Base-by-base conservation (phyloP, 2,113 vertebrate species). In the Mola mola region DNA sequence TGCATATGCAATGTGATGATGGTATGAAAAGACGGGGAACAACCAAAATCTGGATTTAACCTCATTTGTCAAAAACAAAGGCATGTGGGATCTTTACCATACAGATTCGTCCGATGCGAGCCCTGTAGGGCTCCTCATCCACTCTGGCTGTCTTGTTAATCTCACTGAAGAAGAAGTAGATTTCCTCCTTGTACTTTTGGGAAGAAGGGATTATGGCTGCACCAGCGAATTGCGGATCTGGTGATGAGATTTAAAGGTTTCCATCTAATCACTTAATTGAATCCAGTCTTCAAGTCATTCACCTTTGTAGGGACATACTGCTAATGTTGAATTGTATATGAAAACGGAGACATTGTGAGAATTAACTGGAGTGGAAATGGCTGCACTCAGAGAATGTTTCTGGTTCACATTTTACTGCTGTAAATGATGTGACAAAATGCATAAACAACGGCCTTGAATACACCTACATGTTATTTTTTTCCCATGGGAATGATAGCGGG, bases 81-180 rank as follows among this genome's bases (percentile, higher is more conserved):
- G n/a, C n/a, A n/a, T n/a, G 22, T 19, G 9, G 0, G 21, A 2
- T 34, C 17, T 15, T 75, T 66, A 93, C 92, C 87, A 84, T 92
- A 81, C 94, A 95, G 66, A 94, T 76, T 1, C 93, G 87, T 4
- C 92, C 92, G 1, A 94, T 90, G n/a, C 88, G 89, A 1, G 92
- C 91, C 63, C 83, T 79, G 83, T 87, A 91, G 0, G 91, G 93
- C 43, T 94, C 91, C 62, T 92, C 91, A 5, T 93, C 92, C 69
- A 92, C 65, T 28, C 72, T 53, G 26, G 86, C 89, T 0, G 90
- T 89, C 29, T 85, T 86, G 82, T 94, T 93, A 62, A 91, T 13
- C 68, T 94, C 93, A 1, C 88, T 94, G 85, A 93, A 94, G 86
- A 94, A 93, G 83, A 94, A 92, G 62, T 93, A 94, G 26, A 94